Conservation (phyloP, 2,888 invertebrate species). For the Nematopogon swammerdamellus region DNA sequence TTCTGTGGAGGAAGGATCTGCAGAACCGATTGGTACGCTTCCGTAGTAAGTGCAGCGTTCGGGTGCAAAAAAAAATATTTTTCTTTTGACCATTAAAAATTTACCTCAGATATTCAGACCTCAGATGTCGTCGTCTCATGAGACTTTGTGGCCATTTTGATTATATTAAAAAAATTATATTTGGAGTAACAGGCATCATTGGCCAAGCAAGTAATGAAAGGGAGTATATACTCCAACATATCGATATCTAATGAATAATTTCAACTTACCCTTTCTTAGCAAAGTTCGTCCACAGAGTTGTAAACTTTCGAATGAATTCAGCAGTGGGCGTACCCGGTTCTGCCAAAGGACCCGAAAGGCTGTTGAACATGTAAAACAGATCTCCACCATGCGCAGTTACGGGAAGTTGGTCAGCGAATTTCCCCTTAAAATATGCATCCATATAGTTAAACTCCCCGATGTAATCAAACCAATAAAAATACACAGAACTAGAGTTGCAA, state of each 20-base stretch:
- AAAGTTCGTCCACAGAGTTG: constrained; percentile 38
- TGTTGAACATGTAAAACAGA: constrained; percentile 30
- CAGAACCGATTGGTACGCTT: no score
- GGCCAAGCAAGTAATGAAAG: no score
- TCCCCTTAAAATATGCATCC: constrained; percentile 13
- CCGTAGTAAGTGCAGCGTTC: no score
- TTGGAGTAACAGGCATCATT: no score
- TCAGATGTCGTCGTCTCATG: no score
- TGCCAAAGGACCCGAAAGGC: constrained; percentile 4
- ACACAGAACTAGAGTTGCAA: constrained; percentile 17
- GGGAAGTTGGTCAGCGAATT: background rate
- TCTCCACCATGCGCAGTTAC: constrained; percentile 35
- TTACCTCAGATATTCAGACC: no score
- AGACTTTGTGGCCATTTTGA: no score
- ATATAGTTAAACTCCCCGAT: constrained; percentile 28
- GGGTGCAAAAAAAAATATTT: no score
- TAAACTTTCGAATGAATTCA: constrained; percentile 15
- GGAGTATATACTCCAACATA: no score
- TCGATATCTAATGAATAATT: background rate
- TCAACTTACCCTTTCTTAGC: constrained; percentile 31
- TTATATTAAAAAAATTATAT: no score
- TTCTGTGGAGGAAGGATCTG: no score
- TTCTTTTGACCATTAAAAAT: no score
- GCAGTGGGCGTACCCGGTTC: background rate
- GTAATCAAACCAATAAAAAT: constrained; percentile 28